phyloP scores from a whole-genome alignment of 1,140 invertebrate species.

The Platorchestia sp. region DNA sequence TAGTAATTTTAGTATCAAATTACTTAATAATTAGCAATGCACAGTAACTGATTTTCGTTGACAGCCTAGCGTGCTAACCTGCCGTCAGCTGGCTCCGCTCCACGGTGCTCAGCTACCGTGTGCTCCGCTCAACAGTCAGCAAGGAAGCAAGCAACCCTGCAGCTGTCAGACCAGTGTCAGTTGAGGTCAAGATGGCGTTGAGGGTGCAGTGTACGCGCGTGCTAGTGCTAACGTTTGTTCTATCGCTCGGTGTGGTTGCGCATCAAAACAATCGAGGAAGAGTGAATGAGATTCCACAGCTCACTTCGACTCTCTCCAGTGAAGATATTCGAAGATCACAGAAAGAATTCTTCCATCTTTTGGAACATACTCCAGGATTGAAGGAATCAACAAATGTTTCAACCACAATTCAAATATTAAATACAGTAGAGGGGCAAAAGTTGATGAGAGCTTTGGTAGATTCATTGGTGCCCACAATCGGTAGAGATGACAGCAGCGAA shows the following conservation, averaged over 20 bases:
- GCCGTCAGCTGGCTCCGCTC: too few species aligned
- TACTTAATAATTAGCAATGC: too few species aligned
- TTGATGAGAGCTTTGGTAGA: conserved; percentile 31
- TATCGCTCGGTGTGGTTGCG: not conserved
- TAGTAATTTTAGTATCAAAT: too few species aligned
- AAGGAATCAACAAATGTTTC: conserved; percentile 24
- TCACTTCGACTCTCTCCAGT: not conserved
- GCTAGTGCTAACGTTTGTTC: not conserved
- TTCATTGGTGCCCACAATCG: conserved; percentile 36
- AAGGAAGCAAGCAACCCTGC: too few species aligned
- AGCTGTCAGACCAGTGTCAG: too few species aligned
- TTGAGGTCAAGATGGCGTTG: not conserved
- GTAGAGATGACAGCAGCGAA: conserved; percentile 29
- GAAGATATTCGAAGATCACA: conserved; percentile 28
- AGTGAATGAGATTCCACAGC: conserved; percentile 20
- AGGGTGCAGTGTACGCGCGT: not conserved
- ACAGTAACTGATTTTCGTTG: too few species aligned
- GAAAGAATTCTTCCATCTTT: conserved; percentile 12
- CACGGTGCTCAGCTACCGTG: too few species aligned
- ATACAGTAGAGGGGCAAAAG: conserved; percentile 22
- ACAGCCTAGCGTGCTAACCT: too few species aligned
- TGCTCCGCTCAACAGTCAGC: too few species aligned
- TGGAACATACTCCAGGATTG: not conserved
- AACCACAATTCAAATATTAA: not conserved
- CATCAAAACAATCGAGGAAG: not conserved